These are phyloP conservation scores for Pomatostomus ruficeps DNA, from an alignment of 2,113 vertebrate species.

Conservation along the genomic window DNA sequence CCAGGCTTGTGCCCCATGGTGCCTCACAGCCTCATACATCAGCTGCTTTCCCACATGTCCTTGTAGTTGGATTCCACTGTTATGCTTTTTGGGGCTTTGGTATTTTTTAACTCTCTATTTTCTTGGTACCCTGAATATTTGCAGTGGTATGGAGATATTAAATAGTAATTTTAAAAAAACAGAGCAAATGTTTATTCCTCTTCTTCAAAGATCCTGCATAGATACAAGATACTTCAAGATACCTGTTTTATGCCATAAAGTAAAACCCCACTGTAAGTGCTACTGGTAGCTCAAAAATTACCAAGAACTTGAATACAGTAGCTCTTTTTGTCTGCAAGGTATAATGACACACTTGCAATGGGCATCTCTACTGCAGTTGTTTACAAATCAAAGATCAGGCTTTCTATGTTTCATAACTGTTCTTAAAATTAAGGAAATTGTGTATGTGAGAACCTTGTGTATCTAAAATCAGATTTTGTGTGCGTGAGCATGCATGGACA, in stretches of 20 bases:
- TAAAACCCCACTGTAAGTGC: background rate
- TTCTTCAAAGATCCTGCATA: background rate
- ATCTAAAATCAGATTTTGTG: constrained; percentile 14
- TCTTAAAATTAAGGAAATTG: constrained; percentile 1
- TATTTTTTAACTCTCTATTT: background rate
- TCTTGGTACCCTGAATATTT: background rate
- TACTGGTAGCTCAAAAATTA: background rate
- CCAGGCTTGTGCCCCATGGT: background rate
- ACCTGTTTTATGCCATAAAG: background rate
- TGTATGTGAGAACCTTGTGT: background rate
- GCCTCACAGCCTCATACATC: background rate
- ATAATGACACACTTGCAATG: background rate
- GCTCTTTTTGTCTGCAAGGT: background rate
- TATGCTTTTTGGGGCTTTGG: background rate
- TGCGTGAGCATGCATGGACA: background rate
- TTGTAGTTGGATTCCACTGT: background rate
- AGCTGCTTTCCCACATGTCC: background rate
- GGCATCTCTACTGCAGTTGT: background rate
- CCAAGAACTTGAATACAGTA: background rate
- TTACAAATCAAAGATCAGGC: constrained; percentile 5
- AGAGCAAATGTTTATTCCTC: background rate
- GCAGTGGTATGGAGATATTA: background rate
- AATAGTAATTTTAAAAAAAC: background rate
- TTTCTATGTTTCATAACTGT: constrained; percentile 7
- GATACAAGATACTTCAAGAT: background rate